These are phyloP conservation scores for Macrotus californicus DNA, from an alignment of 2,113 vertebrate genomes.

Conservation along the genomic window DNA sequence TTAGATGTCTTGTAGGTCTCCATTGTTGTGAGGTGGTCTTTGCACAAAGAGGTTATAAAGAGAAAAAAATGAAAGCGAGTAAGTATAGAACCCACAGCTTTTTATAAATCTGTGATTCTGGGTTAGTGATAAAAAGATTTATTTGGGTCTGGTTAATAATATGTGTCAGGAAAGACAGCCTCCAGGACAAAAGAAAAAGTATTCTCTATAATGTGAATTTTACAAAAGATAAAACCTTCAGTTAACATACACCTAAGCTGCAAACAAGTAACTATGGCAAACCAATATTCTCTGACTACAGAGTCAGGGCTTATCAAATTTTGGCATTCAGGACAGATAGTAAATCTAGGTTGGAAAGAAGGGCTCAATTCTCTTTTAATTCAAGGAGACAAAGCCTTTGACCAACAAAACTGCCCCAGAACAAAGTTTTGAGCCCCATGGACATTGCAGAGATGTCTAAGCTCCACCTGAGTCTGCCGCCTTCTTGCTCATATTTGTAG, in stretches of 20 bases:
- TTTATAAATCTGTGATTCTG: background rate
- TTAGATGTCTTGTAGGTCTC: background rate
- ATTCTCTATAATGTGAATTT: background rate
- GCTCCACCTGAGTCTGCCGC: background rate
- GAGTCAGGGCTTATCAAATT: background rate
- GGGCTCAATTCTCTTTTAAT: background rate
- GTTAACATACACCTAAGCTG: background rate
- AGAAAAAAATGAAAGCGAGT: slow-evolving; percentile 2
- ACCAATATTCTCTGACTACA: background rate
- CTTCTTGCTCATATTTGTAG: background rate
- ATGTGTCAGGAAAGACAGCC: background rate
- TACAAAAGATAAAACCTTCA: background rate
- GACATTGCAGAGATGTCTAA: background rate
- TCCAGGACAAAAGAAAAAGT: background rate
- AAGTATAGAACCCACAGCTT: background rate
- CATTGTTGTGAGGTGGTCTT: background rate
- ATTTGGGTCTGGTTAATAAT: slow-evolving; percentile 24
- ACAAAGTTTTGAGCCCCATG: background rate
- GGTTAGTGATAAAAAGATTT: background rate
- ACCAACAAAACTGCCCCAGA: background rate
- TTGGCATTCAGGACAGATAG: background rate
- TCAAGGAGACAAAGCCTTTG: background rate
- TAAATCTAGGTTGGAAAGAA: background rate
- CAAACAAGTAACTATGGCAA: slow-evolving; percentile 19
- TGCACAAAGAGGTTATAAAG: background rate